Percentiles rank a stretch among this genome's conserved stretches.
Conservation (phyloP, 2,113 vertebrate species). For the Mesitornis unicolor region DNA sequence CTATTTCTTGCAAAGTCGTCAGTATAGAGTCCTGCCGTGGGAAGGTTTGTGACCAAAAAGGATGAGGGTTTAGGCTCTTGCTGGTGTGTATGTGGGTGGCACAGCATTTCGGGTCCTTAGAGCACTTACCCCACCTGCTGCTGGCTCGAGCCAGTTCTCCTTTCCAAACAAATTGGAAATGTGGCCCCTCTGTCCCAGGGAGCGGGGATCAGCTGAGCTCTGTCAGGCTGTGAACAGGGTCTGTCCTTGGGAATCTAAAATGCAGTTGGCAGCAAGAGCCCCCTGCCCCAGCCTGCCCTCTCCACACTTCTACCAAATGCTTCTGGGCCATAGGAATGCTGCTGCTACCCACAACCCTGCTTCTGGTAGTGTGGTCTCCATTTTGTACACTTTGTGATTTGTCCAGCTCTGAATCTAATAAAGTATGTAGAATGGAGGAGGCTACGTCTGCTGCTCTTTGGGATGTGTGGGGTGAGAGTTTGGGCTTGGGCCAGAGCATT, state of each 20-base stretch:
- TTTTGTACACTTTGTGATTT: slow-evolving; percentile 86
- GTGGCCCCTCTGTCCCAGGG: background rate
- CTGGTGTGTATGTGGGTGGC: slow-evolving; percentile 35
- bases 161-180: background rate
- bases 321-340: slow-evolving; percentile 60
- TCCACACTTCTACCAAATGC: background rate
- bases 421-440: slow-evolving; percentile 72
- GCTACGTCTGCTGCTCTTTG: background rate
- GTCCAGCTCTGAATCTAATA: slow-evolving; percentile 86
- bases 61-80: slow-evolving; percentile 49
- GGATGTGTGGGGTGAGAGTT: background rate
- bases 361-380: slow-evolving; percentile 83
- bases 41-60: slow-evolving; percentile 74
- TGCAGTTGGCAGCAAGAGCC: slow-evolving; percentile 6
- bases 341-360: slow-evolving; percentile 60
- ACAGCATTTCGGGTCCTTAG: slow-evolving; percentile 34
- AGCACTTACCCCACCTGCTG: background rate
- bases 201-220: background rate
- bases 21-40: slow-evolving; percentile 16
- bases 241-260: background rate
- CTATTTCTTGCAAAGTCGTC: slow-evolving; percentile 42
- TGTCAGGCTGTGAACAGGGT: background rate
- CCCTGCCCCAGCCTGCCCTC: background rate
- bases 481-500: background rate
- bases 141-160: background rate